These are phyloP conservation scores for Sinonovacula constricta DNA, from an alignment of 1,140 invertebrate genomes.

Conservation along the genomic window DNA sequence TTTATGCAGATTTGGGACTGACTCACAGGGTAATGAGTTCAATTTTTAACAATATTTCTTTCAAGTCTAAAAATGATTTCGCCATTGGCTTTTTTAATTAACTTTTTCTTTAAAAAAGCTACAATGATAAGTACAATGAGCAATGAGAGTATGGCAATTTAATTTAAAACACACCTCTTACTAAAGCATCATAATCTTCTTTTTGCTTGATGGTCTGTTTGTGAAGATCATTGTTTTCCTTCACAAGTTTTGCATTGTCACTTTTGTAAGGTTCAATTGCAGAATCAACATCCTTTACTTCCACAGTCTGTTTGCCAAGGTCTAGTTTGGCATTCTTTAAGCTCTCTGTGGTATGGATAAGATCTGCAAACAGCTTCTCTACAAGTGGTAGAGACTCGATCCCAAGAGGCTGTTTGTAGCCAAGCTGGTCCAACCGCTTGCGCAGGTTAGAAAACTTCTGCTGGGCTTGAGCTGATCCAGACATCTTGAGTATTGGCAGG, in stretches of 20 bases:
- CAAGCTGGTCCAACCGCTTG: slow-evolving; percentile 84
- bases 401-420: slow-evolving; percentile 86
- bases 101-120: no score
- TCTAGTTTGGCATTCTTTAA: slow-evolving; percentile 86
- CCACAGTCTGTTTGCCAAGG: slow-evolving; percentile 62
- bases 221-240: slow-evolving; percentile 85
- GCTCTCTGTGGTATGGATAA: slow-evolving; percentile 88
- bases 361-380: slow-evolving; percentile 86
- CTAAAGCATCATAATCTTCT: slow-evolving; percentile 82
- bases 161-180: slow-evolving; percentile 80
- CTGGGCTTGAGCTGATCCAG: slow-evolving; percentile 67
- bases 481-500: slow-evolving; percentile 8
- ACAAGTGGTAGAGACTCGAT: slow-evolving; percentile 86
- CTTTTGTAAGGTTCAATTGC: slow-evolving; percentile 74
- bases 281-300: slow-evolving; percentile 63
- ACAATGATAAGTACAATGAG: no score
- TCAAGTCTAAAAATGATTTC: no score
- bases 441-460: slow-evolving; percentile 80
- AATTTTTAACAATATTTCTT: no score
- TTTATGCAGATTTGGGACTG: no score
- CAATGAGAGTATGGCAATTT: no score
- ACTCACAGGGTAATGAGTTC: no score
- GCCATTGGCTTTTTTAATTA: no score
- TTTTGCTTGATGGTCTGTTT: slow-evolving; percentile 83
- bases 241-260: slow-evolving; percentile 78